Evolutionary conservation across 1,140 invertebrate species (phyloP), one percentile per base, ranked within the genome.

Genomic region (Phocides pigmalion): DNA sequence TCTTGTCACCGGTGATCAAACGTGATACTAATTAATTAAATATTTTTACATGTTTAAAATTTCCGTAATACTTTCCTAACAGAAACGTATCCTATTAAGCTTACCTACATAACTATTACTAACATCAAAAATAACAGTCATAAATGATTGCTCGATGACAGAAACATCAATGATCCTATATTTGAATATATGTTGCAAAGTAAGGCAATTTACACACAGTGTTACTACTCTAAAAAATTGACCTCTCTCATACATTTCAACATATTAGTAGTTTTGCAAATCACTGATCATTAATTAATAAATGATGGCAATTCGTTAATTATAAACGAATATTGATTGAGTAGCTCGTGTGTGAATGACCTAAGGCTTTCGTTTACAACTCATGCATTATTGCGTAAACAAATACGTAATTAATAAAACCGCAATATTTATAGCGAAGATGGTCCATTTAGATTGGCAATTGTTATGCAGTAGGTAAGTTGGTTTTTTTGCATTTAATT

Each of bases 401-500:
- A 47, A 59, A 59, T 59, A 22, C 28, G 28, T 37, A 28, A 49
- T 47, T 61, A 61, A 46, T 47, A 59, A 61, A 47, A 49, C 42
- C 17, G 25, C 56, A 47, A 61, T 20, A 49, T 49, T 47, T 49
- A 61, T 49, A 49, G 12, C 56, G 28, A 49, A 61, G 56, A 61
- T 61, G 44, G 42, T 61, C 56, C 56, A 61, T 46, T 49, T 61
- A 61, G 56, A 61, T 61, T 49, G 56, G 56, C 56, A 15, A 49
- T 61, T 61, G 56, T 61, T 61, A 61, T 39, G 56, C 44, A 35
- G 44, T 35, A 47, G 49, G 56, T 44, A 14, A 35, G 56, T 61
- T 61, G n/a, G n/a, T n/a, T n/a, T n/a, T 61, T 39, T 61, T 61
- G 56, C 44, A 61, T 61, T 49, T 61, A 61, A 61, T 61, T 49